Base-by-base conservation (phyloP, 1,140 invertebrate species). In the Sitophilus oryzae region DNA sequence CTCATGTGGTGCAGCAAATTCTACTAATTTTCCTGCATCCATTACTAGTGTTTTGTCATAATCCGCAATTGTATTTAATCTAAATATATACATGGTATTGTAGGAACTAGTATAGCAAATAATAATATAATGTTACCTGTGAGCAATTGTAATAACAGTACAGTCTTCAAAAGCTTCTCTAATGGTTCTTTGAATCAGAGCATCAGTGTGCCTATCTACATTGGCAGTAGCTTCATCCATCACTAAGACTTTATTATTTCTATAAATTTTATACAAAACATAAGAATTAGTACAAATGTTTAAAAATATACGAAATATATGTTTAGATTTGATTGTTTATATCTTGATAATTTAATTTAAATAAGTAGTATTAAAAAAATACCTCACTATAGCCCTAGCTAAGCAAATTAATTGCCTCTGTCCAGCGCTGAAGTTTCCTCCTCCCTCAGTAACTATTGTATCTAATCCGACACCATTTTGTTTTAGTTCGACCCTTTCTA, bases 351-450 rank as follows among this genome's bases (percentile, higher is more conserved):
- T 1, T 16, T n/a, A 16, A 14, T 38, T 14, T 2, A 1, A n/a
- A n/a, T 16, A 38, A 3, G 3, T 18, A 18, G 19, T 9, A 19
- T 42, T 46, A n/a, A n/a, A n/a, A n/a, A n/a, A n/a, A n/a, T n/a
- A 46, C 23, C 74, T 62, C 3, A 93, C 73, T 58, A 93, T 83
- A 23, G 89, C 89, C 45, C 90, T 76, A 6, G 86, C 88, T 48
- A 95, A 71, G 61, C 92, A 94, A 22, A 95, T 74, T 0, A 95
- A 69, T 61, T 95, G 91, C 43, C 87, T 76, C 69, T 93, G 89
- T 0, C 91, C 91, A 15, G 89, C 84, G 60, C 87, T 91, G 52
- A 92, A 85, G 66, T 92, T 92, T 5, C 76, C 71, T 1, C 89
- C 90, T n/a, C 84, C 80, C 67, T 85, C 82, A 0, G 79, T 76